Evolutionary conservation across 2,797 vertebrate species (phyloP), one percentile per base, ranked within the genome.

Genomic region (Strix occidentalis): DNA sequence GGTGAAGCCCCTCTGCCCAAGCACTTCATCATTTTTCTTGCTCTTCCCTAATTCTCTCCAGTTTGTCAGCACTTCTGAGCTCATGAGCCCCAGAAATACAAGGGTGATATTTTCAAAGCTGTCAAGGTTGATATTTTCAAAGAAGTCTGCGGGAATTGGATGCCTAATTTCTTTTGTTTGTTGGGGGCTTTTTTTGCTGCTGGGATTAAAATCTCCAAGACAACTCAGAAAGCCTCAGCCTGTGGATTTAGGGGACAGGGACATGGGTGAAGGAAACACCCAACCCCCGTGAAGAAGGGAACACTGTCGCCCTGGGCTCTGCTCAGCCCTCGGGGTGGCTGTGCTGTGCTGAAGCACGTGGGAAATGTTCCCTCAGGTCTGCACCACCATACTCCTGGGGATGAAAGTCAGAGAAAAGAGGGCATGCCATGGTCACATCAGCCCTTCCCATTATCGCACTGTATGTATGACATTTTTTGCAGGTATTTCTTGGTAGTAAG

Each of bases 291-390:
- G 21, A 79, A 37, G 61, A 71, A 57, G 29, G 16, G 1, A 2
- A 63, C 1, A 5, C 5, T 33, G 10, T 19, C 5, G 2, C 10
- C 79, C 12, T 0, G 2, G 41, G 66, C 31, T 81, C 29, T 56
- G 61, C 24, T 61, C 33, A 51, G 33, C 46, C 13, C 23, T 35
- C 2, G 4, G 35, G 5, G 48, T 35, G 31, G 11, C 25, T 4
- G 2, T 37, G 51, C 66, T 2, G 0, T n/a, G 20, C 60, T 77
- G 56, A 25, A 11, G 8, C 14, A 10, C 0, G 0, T 1, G 3
- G 37, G 15, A 39, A 63, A 24, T 4, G 16, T 21, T 81, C 5
- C 11, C 26, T 31, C 31, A 33, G 41, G 43, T 37, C n/a, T 58
- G 17, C 35, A 21, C 9, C 54, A 16, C 21, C 7, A 6, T 31